phyloP scores from a whole-genome alignment of 1,140 invertebrate genomes.

The Caenorhabditis brenneri region DNA sequence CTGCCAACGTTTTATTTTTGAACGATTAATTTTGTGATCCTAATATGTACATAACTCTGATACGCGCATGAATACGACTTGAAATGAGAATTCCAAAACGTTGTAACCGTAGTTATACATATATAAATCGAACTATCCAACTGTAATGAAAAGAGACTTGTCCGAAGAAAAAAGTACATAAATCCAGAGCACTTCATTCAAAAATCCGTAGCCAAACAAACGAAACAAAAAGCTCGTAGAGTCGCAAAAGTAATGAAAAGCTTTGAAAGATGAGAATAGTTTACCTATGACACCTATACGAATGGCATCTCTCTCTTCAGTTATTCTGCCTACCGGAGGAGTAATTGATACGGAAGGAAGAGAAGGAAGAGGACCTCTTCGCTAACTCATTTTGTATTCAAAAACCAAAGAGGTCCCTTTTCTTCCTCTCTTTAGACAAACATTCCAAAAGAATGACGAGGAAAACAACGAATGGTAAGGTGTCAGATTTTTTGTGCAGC shows the following conservation, averaged over 20 bases:
- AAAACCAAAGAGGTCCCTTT: conserved; percentile 20
- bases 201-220: conserved; percentile 22
- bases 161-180: not conserved
- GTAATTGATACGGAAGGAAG: conserved; percentile 33
- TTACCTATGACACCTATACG: conserved; percentile 43
- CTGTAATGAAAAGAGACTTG: not conserved
- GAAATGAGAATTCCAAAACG: no score
- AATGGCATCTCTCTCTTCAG: conserved; percentile 1
- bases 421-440: conserved; percentile 3
- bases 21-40: no score
- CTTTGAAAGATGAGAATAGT: conserved; percentile 41
- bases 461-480: conserved; percentile 27
- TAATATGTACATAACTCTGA: no score
- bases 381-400: conserved; percentile 11
- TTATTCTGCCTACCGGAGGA: not conserved
- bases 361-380: not conserved
- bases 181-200: not conserved
- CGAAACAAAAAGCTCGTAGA: not conserved
- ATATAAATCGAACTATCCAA: no score
- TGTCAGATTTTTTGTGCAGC: conserved; percentile 35
- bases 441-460: conserved; percentile 40
- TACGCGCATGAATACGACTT: no score
- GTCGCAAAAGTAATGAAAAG: conserved; percentile 4
- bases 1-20: no score
- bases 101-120: no score